phyloP scores from a whole-genome alignment of 1,140 invertebrate species.

The Parapsyche elsis region DNA sequence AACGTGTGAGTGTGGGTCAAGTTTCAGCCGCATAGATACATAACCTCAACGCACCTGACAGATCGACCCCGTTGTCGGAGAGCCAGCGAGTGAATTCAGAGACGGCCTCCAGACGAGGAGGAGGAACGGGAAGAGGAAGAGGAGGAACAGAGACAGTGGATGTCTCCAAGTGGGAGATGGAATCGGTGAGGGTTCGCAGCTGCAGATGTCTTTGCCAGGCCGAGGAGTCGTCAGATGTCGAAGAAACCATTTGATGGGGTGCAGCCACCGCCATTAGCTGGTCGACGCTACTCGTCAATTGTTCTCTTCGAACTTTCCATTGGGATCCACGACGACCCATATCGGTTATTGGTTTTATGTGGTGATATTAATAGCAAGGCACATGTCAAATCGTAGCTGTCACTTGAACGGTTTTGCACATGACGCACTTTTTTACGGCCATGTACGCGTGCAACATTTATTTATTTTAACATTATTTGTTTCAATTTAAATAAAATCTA shows the following conservation, averaged over 20 bases:
- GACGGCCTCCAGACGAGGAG: not conserved
- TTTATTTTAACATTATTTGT: too few relatives aligned
- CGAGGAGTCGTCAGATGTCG: not conserved
- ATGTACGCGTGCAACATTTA: too few relatives aligned
- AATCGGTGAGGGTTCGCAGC: not conserved
- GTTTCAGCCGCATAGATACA: not conserved
- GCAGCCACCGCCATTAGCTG: not conserved
- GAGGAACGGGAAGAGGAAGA: not conserved
- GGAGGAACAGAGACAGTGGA: not conserved
- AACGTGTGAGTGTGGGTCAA: too few relatives aligned
- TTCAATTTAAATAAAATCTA: too few relatives aligned
- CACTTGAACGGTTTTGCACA: not conserved
- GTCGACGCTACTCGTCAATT: not conserved
- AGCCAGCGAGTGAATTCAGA: constrained; percentile 57
- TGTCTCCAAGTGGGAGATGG: not conserved
- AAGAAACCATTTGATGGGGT: not conserved
- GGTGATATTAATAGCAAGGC: constrained; percentile 13
- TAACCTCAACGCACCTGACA: not conserved
- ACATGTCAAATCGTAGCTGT: constrained; percentile 11
- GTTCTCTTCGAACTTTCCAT: not conserved
- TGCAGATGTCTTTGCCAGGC: constrained; percentile 1
- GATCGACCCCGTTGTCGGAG: constrained; percentile 56
- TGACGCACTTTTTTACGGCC: too few relatives aligned
- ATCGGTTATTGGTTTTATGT: too few relatives aligned
- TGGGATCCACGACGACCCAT: constrained; percentile 16